Evolutionary conservation across 92 coral and sea anemone genomes (phyloP), one percentile per base, ranked within the genome.

Genomic region (Palythoa caribaeorum): DNA sequence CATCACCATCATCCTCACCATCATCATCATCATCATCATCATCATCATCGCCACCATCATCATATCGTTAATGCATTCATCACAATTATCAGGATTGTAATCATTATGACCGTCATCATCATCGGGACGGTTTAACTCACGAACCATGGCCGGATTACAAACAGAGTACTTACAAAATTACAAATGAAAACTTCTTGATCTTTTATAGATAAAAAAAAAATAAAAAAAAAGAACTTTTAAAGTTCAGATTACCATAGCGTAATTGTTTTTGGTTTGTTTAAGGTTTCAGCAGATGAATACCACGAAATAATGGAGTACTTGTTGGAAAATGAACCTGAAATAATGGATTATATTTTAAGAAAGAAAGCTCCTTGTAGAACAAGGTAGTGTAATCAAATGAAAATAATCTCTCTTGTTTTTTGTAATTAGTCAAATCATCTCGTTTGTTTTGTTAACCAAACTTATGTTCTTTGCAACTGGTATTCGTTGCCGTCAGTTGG

Each of bases 251-350:
- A 44, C 28, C 28, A 2, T 21, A 47, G 36, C 38, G 19, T 48
- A 2, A 52, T 6, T 2, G 1, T 21, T 77, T 69, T 69, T 15
- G 21, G 4, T 13, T 28, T 52, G 66, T 91, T 66, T 84, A 74
- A 97, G 99, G 90, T 97, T 65, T 88, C 98, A 50, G 96, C 98
- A 15, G 97, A 97, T 66, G 85, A 92, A 75, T 92, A 97, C 87
- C 97, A 97, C 80, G 96, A 97, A 76, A 94, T 89, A n/a, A 94
- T 95, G 89, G 86, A 93, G 40, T 88, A 95, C 65, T 90, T 97
- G 13, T 85, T 97, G 76, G 98, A 95, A n/a, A 95, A 88, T 84
- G 99, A 97, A 89, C 98, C 99, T 28, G 98, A 97, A 79, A 93
- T 96, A 38, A 92, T 97, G 38, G 99, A 97, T 52, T 97, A 84